These are phyloP conservation scores for Pygathrix nemaeus DNA, from an alignment of 2,113 vertebrate genomes.

Conservation along the genomic window DNA sequence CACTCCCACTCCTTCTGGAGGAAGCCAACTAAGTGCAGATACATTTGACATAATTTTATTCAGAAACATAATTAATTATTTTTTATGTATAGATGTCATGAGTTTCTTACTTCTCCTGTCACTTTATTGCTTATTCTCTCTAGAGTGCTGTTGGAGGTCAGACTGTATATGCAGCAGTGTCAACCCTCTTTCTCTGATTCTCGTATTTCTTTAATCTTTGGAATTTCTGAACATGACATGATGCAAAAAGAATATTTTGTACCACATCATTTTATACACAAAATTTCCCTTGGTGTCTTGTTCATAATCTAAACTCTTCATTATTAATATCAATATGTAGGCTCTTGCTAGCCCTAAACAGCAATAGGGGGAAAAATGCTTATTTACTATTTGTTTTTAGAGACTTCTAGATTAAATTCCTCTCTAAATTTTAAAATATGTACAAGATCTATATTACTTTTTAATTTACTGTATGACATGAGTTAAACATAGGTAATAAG, in stretches of 20 bases:
- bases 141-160: too few relatives aligned
- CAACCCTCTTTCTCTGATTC: not conserved
- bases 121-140: not conserved
- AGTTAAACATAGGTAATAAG: not conserved
- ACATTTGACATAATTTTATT: not conserved
- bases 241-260: not conserved
- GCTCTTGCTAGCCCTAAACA: not conserved
- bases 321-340: not conserved
- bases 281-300: not conserved
- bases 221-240: not conserved
- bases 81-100: not conserved
- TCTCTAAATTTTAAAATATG: conserved; percentile 8
- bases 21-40: not conserved
- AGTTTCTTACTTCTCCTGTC: not conserved
- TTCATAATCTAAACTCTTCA: not conserved
- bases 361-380: not conserved
- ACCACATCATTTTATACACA: not conserved
- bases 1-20: not conserved
- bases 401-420: not conserved
- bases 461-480: not conserved
- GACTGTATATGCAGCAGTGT: not conserved
- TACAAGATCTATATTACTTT: not conserved
- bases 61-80: not conserved
- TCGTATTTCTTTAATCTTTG: not conserved
- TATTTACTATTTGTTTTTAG: not conserved